Percentiles rank a stretch among this genome's conserved stretches.
These are phyloP conservation scores for Sebastes melanostomus DNA, from an alignment of 2,797 vertebrate genomes.

Conservation along the genomic window DNA sequence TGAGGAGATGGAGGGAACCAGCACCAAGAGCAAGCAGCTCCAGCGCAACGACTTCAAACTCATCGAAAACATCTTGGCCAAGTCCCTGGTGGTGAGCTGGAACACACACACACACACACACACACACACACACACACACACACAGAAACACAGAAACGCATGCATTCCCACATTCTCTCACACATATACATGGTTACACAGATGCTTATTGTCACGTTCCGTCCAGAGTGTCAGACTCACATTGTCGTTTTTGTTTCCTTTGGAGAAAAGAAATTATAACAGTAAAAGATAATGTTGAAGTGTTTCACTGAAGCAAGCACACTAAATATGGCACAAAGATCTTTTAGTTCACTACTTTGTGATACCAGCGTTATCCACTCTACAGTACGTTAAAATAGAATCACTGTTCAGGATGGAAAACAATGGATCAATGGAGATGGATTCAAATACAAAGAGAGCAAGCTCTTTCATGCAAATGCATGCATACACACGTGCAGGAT, in stretches of 20 bases:
- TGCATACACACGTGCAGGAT: background rate
- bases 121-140: background rate
- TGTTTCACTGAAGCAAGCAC: background rate
- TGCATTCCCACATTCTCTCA: background rate
- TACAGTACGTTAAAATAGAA: background rate
- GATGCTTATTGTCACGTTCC: background rate
- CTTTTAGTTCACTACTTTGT: background rate
- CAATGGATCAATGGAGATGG: background rate
- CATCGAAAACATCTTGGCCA: constrained; percentile 95
- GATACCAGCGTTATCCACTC: background rate
- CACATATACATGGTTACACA: background rate
- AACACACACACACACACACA: too few species aligned
- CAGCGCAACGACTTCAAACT: constrained; percentile 95
- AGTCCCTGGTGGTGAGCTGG: constrained; percentile 92
- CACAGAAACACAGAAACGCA: background rate
- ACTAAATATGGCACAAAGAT: background rate
- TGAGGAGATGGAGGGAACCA: constrained; percentile 95
- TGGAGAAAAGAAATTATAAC: background rate
- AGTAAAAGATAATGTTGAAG: background rate
- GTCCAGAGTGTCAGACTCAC: background rate
- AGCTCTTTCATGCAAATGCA: background rate
- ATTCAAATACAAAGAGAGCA: background rate
- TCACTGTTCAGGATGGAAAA: background rate
- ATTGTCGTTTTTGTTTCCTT: background rate
- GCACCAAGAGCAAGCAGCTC: constrained; percentile 93